These are phyloP conservation scores for Melieria picta DNA, from an alignment of 2,888 invertebrate species.

Conservation along the genomic window DNA sequence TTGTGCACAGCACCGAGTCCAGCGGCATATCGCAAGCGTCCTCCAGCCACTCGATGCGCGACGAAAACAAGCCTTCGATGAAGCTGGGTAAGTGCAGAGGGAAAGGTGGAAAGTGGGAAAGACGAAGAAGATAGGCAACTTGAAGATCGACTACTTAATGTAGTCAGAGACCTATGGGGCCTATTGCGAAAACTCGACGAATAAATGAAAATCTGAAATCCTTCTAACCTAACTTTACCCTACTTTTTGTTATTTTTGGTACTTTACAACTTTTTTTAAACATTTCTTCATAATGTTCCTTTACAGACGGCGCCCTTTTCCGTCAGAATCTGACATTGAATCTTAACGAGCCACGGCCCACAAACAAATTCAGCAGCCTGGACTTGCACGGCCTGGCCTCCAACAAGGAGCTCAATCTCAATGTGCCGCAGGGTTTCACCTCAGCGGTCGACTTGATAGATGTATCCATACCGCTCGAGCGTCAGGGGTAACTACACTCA, in stretches of 20 bases:
- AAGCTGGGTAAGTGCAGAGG: constrained; percentile 64
- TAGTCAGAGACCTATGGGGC: too few species aligned
- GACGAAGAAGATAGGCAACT: too few species aligned
- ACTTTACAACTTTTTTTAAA: too few species aligned
- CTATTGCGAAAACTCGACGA: too few species aligned
- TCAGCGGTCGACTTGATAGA: constrained; percentile 82
- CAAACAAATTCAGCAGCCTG: constrained; percentile 64
- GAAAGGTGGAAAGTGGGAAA: too few species aligned
- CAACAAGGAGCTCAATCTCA: constrained; percentile 74
- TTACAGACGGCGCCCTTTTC: constrained; percentile 69
- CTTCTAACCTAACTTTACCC: too few species aligned
- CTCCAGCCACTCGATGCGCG: constrained; percentile 82
- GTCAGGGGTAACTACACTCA: constrained; percentile 78
- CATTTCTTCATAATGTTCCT: background rate
- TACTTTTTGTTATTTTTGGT: too few species aligned
- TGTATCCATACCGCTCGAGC: constrained; percentile 81
- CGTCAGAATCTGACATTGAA: constrained; percentile 81
- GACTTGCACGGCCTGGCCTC: constrained; percentile 67
- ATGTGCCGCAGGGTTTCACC: constrained; percentile 70
- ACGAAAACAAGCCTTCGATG: constrained; percentile 71
- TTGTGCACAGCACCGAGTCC: constrained; percentile 72
- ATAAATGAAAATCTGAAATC: too few species aligned
- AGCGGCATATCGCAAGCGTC: constrained; percentile 82
- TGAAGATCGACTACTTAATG: too few species aligned
- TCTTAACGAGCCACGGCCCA: constrained; percentile 69